Evolutionary conservation across 2,113 vertebrate genomes (phyloP).

Genomic region (Cavia porcellus): DNA sequence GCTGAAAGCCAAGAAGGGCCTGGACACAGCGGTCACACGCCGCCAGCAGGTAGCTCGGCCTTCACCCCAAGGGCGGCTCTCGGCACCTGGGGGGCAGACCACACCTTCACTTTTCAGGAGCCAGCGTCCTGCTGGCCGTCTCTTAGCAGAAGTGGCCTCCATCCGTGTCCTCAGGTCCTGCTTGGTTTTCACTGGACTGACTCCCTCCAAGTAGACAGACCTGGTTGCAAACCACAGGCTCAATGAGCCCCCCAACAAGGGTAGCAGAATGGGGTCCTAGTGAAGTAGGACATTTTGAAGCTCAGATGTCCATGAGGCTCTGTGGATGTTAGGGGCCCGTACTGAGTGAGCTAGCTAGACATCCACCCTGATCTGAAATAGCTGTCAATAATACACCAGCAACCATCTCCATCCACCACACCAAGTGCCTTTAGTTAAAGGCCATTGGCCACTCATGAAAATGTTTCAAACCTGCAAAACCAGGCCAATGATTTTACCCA

Average conservation of each 20-base stretch:
- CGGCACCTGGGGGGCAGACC: neutral
- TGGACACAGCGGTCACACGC: fast-evolving
- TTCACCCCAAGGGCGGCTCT: fast-evolving
- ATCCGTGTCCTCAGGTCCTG: fast-evolving
- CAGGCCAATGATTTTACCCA: neutral
- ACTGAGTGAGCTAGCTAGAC: neutral
- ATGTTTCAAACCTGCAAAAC: neutral
- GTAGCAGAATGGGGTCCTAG: no score
- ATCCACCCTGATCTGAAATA: neutral
- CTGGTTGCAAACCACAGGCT: neutral
- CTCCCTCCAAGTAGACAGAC: neutral
- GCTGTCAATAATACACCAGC: neutral
- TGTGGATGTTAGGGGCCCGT: neutral
- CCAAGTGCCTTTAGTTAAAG: neutral
- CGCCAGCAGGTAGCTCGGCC: fast-evolving
- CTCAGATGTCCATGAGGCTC: neutral
- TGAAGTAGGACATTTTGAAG: neutral
- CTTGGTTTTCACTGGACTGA: neutral
- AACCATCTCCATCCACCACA: fast-evolving
- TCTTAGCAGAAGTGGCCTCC: neutral
- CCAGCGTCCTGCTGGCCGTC: neutral
- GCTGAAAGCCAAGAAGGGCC: neutral
- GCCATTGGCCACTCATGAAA: neutral
- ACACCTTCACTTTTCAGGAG: neutral
- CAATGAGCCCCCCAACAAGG: fast-evolving